Conservation (phyloP, 1,140 invertebrate genomes). For the Platyura marginata region DNA sequence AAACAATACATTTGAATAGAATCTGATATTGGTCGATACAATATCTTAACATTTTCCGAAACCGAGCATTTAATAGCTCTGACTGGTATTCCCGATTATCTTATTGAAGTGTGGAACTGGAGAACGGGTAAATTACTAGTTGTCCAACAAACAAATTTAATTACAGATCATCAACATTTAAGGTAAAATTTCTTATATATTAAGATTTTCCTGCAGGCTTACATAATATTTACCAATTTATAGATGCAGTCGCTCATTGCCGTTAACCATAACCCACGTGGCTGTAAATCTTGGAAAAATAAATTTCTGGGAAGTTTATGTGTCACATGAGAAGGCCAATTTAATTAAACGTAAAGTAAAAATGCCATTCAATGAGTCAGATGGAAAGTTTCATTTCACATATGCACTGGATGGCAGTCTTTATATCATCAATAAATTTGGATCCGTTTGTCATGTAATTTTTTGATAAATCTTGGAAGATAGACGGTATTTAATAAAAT, state of each 20-base stretch:
- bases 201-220: no score
- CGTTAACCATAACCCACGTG: neutral
- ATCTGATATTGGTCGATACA: neutral
- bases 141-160: neutral
- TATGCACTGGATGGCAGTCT: neutral
- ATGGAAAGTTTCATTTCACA: neutral
- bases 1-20: neutral
- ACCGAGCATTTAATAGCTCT: neutral
- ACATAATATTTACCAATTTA: neutral
- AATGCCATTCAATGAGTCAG: neutral
- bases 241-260: neutral
- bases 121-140: neutral
- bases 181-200: neutral
- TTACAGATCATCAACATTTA: neutral
- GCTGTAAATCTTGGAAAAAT: neutral
- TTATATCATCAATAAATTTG: no score
- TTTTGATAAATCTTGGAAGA: no score
- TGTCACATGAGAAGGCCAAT: neutral
- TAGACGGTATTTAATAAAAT: no score
- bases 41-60: neutral
- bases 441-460: no score
- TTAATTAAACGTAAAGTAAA: neutral
- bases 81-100: neutral
- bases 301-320: neutral
- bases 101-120: slow-evolving; percentile 1